Evolutionary conservation across 2,797 vertebrate genomes (phyloP), one percentile per base, ranked within the genome.

Genomic region (Pseudopleuronectes americanus): DNA sequence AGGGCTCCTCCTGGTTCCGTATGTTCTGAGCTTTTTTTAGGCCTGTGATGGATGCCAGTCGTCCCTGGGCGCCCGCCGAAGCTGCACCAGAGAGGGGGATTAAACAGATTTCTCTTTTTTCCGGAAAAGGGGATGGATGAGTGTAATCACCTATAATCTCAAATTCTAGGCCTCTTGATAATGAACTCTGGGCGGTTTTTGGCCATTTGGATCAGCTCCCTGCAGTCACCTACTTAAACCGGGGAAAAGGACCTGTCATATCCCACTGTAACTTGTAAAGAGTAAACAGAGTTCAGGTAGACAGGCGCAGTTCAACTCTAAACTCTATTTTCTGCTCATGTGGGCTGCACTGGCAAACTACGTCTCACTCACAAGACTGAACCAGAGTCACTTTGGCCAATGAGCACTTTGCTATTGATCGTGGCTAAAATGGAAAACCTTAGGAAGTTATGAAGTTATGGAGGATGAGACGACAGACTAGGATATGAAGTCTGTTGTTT

Each of bases 101-200:
- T 93, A 92, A 93, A 92, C 86, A 92, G 86, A 93, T 93, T 93
- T 91, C 74, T 70, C 57, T 74, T 64, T 74, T 87, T 87, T 85
- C 86, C 83, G 81, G 77, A 84, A 91, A 89, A 88, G 86, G 91
- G 91, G 91, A 87, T 81, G 92, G 89, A 91, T 92, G 88, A 91
- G 89, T 86, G 84, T 93, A 94, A 92, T 93, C 91, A 93, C 86
- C 90, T 93, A 92, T 94, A 94, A 94, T 94, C 94, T 94, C 90
- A 90, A 93, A 94, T 94, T 94, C 93, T 90, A 90, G 86, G 91
- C 79, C 91, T 90, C 91, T 90, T 91, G 93, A 92, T 94, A 90
- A 92, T 90, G 80, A 92, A 93, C 86, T 83, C 86, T 78, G 66
- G 83, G 80, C 86, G 76, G 86, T 86, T 90, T 90, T 85, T 23